Percentiles rank a stretch among this genome's conserved stretches.
phyloP scores from a whole-genome alignment of 2,888 invertebrate genomes.

The Neelides folsomi region DNA sequence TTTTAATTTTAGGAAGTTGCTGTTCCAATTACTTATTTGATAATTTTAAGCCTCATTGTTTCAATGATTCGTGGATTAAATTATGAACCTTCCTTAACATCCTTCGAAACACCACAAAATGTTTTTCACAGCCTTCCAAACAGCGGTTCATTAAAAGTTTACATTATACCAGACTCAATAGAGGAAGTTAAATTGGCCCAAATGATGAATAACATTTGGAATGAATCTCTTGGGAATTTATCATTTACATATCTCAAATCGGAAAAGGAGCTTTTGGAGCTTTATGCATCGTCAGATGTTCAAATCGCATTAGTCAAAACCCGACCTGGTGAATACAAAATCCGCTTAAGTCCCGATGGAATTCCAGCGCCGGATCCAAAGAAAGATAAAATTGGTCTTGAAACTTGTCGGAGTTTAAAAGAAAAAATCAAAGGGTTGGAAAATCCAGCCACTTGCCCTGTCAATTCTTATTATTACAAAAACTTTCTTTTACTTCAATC shows the following conservation, averaged over 20 bases:
- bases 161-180: constrained; percentile 33
- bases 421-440: constrained; percentile 39
- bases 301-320: constrained; percentile 54
- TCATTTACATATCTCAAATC: constrained; percentile 53
- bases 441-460: constrained; percentile 57
- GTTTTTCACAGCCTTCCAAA: constrained; percentile 22
- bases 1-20: constrained; percentile 54
- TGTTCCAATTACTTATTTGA: constrained; percentile 61
- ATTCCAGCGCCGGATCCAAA: constrained; percentile 53
- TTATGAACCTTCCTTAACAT: constrained; percentile 56
- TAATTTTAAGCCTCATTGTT: constrained; percentile 43
- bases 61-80: constrained; percentile 34
- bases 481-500: constrained; percentile 62
- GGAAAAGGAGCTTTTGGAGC: constrained; percentile 52
- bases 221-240: constrained; percentile 47
- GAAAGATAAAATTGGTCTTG: constrained; percentile 34
- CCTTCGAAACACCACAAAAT: constrained; percentile 45
- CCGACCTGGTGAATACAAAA: constrained; percentile 49
- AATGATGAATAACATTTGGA: constrained; percentile 22
- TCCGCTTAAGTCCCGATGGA: constrained; percentile 56
- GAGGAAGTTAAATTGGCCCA: constrained; percentile 16
- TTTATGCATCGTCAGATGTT: constrained; percentile 52
- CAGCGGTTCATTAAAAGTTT: constrained; percentile 11
- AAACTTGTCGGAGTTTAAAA: constrained; percentile 17
- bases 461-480: constrained; percentile 59